These are phyloP conservation scores for Scaptomyza flava DNA, from an alignment of 2,888 invertebrate genomes.

Conservation along the genomic window DNA sequence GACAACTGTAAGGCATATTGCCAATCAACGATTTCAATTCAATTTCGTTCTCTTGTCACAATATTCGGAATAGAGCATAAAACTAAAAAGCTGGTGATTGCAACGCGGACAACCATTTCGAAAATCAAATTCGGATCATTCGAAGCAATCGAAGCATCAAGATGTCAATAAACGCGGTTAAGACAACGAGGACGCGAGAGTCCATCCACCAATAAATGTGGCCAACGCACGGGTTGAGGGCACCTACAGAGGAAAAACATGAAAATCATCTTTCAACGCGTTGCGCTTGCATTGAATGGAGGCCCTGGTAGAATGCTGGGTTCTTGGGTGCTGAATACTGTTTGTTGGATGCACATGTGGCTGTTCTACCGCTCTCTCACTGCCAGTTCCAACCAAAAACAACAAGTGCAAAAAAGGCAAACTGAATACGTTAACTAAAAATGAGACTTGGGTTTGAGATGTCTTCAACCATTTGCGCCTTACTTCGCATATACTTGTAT, in stretches of 20 bases:
- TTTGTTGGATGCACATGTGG: constrained; percentile 41
- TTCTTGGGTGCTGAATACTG: neutral
- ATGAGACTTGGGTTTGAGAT: constrained; percentile 23
- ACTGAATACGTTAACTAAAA: constrained; percentile 41
- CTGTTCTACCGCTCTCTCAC: neutral
- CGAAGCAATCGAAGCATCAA: constrained; percentile 69
- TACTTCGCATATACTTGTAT: constrained; percentile 33
- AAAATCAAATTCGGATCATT: constrained; percentile 73
- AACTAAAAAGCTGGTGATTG: constrained; percentile 56
- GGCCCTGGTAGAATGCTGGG: constrained; percentile 13
- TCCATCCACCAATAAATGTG: constrained; percentile 23
- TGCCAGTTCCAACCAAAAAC: constrained; percentile 1
- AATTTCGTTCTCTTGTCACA: constrained; percentile 64
- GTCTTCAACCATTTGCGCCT: constrained; percentile 29
- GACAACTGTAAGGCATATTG: constrained; percentile 35
- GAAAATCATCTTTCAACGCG: constrained; percentile 79
- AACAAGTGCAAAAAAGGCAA: constrained; percentile 51
- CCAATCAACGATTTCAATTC: constrained; percentile 75
- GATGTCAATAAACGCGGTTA: constrained; percentile 73
- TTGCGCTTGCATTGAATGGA: constrained; percentile 49
- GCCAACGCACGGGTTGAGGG: constrained; percentile 20
- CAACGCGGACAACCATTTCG: constrained; percentile 62
- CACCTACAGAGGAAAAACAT: constrained; percentile 64
- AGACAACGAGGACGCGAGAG: constrained; percentile 70
- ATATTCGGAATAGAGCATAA: constrained; percentile 67